Evolutionary conservation across 2,888 invertebrate species (phyloP), one percentile per base, ranked within the genome.

Genomic region (Margaritifera margaritifera): DNA sequence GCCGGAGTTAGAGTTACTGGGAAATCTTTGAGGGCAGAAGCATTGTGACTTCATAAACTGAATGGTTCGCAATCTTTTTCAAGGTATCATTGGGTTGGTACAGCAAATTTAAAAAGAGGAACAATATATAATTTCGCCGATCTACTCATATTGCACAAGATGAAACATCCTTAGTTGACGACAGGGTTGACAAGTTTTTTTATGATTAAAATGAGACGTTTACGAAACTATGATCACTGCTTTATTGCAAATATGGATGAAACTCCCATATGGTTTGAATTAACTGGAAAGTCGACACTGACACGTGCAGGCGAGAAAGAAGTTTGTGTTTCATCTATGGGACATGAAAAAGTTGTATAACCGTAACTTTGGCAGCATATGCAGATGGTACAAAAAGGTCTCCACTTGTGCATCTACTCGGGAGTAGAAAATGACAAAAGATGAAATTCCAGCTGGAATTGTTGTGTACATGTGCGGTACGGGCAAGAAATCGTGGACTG

Each of bases 221-320:
- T 58, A 6, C 25, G 68, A 8, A 52, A n/a, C 5, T 63, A 68
- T 51, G 27, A 31, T 19, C 20, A 27, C 20, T 20, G n/a, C 5
- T 15, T 19, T 6, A 69, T 64, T 24, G 69, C 61, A 15, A 67
- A 67, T 19, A 72, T 67, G 69, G 69, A 69, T 53, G 72, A 67
- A 64, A 69, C 69, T 6, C 72, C 69, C 3, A 64, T 72, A 19
- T 69, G 66, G 59, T n/a, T 69, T 11, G 69, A 69, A 60, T 69
- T 72, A 63, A 69, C 72, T 0, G 64, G 69, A 42, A 69, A 62
- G 31, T 24, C 60, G 2, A 66, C 66, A 1, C 61, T 60, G n/a
- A 58, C 22, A 18, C 6, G 51, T 15, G 25, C 20, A 4, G 66
- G 69, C n/a, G 27, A 61, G 6, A n/a, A 19, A 15, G 42, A 52